These are phyloP conservation scores for Aphelinus certus DNA, from an alignment of 1,140 invertebrate species.

Conservation along the genomic window DNA sequence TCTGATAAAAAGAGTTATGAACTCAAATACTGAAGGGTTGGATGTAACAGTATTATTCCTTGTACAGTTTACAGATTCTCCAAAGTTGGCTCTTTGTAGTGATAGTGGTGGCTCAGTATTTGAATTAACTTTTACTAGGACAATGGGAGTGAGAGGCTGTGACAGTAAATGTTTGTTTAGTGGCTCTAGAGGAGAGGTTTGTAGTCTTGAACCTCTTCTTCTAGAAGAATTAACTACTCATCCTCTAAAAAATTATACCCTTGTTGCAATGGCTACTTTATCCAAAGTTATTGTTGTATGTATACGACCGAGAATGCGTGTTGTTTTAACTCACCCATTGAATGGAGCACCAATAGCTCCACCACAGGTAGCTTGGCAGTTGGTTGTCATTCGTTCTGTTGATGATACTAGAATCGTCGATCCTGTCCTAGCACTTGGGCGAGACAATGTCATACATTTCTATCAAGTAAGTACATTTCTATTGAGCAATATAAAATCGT, in stretches of 20 bases:
- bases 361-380: conserved; percentile 92
- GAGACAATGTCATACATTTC: conserved; percentile 83
- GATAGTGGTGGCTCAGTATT: conserved; percentile 98
- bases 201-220: conserved; percentile 85
- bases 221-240: conserved; percentile 76
- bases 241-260: conserved; percentile 77
- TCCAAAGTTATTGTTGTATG: conserved; percentile 92
- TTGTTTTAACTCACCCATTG: conserved; percentile 74
- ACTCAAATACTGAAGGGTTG: too few species aligned
- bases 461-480: conserved; percentile 73
- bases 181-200: conserved; percentile 93
- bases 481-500: conserved; percentile 14
- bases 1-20: too few species aligned
- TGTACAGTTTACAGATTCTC: conserved; percentile 78
- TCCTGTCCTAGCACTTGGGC: conserved; percentile 87
- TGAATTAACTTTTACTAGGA: conserved; percentile 89
- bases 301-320: conserved; percentile 77
- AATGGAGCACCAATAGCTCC: conserved; percentile 74
- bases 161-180: conserved; percentile 92
- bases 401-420: conserved; percentile 79
- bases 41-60: conserved; percentile 8
- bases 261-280: conserved; percentile 92
- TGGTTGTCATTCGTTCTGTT: conserved; percentile 84
- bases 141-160: conserved; percentile 87
- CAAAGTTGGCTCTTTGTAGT: conserved; percentile 82